Conservation (phyloP, 1,140 invertebrate genomes). For the Papilio xuthus region DNA sequence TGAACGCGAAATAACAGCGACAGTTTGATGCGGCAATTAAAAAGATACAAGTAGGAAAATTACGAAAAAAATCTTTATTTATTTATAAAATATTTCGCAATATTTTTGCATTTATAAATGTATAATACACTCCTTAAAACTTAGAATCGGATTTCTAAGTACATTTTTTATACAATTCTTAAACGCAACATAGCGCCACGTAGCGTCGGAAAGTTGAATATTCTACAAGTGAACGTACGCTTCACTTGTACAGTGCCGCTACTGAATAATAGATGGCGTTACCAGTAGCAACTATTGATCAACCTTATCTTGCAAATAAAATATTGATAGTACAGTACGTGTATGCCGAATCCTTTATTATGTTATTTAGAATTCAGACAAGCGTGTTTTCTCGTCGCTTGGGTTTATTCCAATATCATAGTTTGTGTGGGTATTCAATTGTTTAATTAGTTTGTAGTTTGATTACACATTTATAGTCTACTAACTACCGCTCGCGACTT, state of each 20-base stretch:
- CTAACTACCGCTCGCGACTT: no score
- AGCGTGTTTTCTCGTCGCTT: neutral
- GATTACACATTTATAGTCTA: neutral
- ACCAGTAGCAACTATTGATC: constrained; percentile 56
- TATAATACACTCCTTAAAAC: no score
- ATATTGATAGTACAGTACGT: constrained; percentile 62
- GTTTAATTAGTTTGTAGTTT: neutral
- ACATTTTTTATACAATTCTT: neutral
- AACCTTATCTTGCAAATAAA: constrained; percentile 61
- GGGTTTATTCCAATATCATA: constrained; percentile 1
- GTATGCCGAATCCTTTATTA: constrained; percentile 50
- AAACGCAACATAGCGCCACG: neutral
- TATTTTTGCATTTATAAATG: no score
- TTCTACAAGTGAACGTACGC: constrained; percentile 7
- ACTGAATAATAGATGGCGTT: constrained; percentile 68
- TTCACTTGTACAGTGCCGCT: constrained; percentile 47
- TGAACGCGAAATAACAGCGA: no score
- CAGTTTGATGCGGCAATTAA: no score
- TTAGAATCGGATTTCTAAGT: neutral
- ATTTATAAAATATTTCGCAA: no score
- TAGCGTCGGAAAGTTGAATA: constrained; percentile 17
- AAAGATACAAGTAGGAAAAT: no score
- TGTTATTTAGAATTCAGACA: constrained; percentile 40
- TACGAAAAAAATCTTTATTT: no score
- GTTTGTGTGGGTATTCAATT: neutral